These are phyloP conservation scores for Mythimna lalbum DNA, from an alignment of 2,888 invertebrate species.

Conservation along the genomic window DNA sequence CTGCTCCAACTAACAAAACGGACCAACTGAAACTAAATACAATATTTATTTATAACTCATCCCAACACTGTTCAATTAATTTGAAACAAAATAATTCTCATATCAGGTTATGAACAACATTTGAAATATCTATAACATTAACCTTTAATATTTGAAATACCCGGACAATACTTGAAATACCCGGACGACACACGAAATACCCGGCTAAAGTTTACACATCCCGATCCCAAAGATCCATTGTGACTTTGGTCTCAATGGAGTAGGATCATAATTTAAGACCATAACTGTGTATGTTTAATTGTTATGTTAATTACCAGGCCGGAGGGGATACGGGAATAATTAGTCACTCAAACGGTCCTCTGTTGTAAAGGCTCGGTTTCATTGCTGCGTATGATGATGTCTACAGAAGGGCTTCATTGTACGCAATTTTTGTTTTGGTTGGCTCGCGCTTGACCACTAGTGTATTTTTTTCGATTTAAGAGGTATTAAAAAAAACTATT, in stretches of 20 bases:
- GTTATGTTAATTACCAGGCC: slow-evolving; percentile 69
- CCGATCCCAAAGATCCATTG: slow-evolving; percentile 56
- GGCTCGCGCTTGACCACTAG: too few species aligned
- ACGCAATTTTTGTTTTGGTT: too few species aligned
- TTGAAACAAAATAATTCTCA: slow-evolving; percentile 24
- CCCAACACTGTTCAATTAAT: slow-evolving; percentile 39
- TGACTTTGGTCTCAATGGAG: slow-evolving; percentile 60
- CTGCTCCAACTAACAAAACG: neutral
- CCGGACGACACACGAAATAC: slow-evolving; percentile 46
- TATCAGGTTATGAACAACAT: slow-evolving; percentile 24
- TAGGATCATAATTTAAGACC: slow-evolving; percentile 68
- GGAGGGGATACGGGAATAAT: slow-evolving; percentile 52
- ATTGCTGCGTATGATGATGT: neutral
- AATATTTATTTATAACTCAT: slow-evolving; percentile 32
- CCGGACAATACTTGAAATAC: slow-evolving; percentile 40
- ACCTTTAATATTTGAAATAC: slow-evolving; percentile 23
- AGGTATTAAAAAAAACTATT: too few species aligned
- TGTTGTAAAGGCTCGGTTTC: slow-evolving; percentile 15
- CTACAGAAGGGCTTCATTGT: neutral
- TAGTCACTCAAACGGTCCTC: slow-evolving; percentile 58
- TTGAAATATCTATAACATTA: slow-evolving; percentile 33
- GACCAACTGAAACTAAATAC: slow-evolving; percentile 20
- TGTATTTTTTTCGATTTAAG: too few species aligned
- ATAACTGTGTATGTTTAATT: slow-evolving; percentile 72
- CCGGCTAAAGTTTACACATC: slow-evolving; percentile 48